phyloP scores from a whole-genome alignment of 1,140 invertebrate species.

The Calliphora vicina region DNA sequence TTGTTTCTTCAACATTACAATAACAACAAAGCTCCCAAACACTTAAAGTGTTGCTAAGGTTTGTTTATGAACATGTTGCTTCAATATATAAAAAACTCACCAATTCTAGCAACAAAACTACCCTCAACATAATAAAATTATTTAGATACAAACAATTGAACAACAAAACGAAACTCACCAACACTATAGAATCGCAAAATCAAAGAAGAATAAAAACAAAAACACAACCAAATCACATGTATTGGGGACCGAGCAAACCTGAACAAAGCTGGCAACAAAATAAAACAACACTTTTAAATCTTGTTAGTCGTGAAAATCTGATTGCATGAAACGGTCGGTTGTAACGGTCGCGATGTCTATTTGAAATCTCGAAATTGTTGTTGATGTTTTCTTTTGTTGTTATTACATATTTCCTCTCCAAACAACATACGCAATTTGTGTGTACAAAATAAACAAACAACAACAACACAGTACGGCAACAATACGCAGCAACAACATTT shows the following conservation, averaged over 20 bases:
- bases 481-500: background rate
- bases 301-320: slow-evolving; percentile 19
- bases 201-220: background rate
- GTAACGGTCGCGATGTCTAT: background rate
- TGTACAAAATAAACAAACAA: background rate
- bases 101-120: background rate
- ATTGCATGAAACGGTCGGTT: slow-evolving; percentile 18
- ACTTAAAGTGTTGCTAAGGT: too few relatives aligned
- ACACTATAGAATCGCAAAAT: background rate
- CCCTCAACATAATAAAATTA: background rate
- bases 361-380: background rate
- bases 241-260: background rate
- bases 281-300: slow-evolving; percentile 1
- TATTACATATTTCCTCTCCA: background rate
- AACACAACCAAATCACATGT: background rate
- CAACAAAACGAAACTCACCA: background rate
- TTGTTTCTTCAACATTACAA: background rate
- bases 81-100: background rate
- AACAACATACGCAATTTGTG: background rate
- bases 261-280: background rate
- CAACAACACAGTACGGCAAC: background rate
- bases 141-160: background rate
- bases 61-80: background rate
- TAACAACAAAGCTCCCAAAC: background rate
- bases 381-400: background rate